phyloP scores from a whole-genome alignment of 2,888 invertebrate species.

The Pollenia amentaria region DNA sequence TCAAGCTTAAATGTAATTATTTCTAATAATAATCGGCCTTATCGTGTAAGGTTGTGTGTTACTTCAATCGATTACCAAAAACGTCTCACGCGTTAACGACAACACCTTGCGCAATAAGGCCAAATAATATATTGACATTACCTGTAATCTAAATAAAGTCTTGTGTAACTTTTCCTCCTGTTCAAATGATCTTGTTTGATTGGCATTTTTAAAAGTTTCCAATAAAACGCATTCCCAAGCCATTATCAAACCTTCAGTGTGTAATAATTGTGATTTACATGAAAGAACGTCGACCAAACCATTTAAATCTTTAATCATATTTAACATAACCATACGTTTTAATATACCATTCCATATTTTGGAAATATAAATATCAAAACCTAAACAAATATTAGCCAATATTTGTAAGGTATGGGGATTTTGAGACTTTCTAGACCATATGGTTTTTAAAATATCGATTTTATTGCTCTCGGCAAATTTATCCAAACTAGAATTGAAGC shows the following conservation, averaged over 20 bases:
- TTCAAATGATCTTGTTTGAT: conserved; percentile 79
- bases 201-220: conserved; percentile 82
- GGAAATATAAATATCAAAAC: conserved; percentile 82
- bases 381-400: conserved; percentile 83
- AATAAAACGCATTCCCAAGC: conserved; percentile 84
- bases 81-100: no score
- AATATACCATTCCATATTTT: conserved; percentile 84
- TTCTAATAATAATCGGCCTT: no score
- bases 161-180: conserved; percentile 82
- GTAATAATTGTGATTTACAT: conserved; percentile 80
- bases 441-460: conserved; percentile 82
- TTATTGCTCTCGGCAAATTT: conserved; percentile 84
- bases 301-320: conserved; percentile 83
- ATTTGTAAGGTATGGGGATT: conserved; percentile 82
- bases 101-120: neutral
- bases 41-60: no score
- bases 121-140: conserved; percentile 47
- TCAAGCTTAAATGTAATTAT: no score
- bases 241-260: conserved; percentile 80
- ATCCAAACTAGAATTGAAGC: conserved; percentile 83
- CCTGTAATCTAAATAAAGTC: conserved; percentile 81
- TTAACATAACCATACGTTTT: conserved; percentile 83
- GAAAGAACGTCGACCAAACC: conserved; percentile 83
- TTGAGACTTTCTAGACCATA: conserved; percentile 83
- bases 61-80: no score